These are phyloP conservation scores for Clarias pachynema DNA, from an alignment of 2,797 vertebrate genomes.

Conservation along the genomic window DNA sequence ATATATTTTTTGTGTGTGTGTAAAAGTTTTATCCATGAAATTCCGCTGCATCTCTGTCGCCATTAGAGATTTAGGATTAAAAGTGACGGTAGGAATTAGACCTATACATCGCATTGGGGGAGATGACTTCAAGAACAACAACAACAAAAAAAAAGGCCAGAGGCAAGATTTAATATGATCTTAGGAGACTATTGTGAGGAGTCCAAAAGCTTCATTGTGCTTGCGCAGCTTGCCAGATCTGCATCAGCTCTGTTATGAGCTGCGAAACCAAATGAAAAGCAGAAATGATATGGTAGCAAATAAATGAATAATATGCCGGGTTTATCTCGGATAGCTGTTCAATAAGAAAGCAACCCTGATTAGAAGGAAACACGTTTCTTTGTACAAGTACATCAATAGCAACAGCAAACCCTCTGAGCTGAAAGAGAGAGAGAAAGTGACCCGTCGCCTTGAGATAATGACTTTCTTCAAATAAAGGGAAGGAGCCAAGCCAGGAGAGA, in stretches of 20 bases:
- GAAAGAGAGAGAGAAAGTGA: conserved; percentile 39
- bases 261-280: conserved; percentile 47
- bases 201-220: conserved; percentile 42
- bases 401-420: conserved; percentile 21
- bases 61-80: background rate
- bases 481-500: conserved; percentile 60
- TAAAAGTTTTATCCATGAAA: background rate
- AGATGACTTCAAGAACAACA: background rate
- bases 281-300: conserved; percentile 47
- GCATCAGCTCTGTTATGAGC: conserved; percentile 54
- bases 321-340: conserved; percentile 45
- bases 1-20: no score
- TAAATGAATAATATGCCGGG: conserved; percentile 47
- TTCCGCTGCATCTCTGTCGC: background rate
- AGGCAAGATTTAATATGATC: conserved; percentile 54
- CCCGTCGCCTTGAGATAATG: conserved; percentile 47
- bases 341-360: conserved; percentile 54
- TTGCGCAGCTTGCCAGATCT: conserved; percentile 44
- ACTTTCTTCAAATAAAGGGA: conserved; percentile 50
- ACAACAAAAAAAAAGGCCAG: background rate
- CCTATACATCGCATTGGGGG: background rate
- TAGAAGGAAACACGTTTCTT: conserved; percentile 48
- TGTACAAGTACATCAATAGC: conserved; percentile 47
- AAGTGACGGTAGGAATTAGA: background rate
- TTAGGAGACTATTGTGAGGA: conserved; percentile 32